Percentiles rank a stretch among this genome's conserved stretches.
Evolutionary conservation across 2,797 vertebrate genomes (phyloP).

Genomic region (Chiloscyllium punctatum): DNA sequence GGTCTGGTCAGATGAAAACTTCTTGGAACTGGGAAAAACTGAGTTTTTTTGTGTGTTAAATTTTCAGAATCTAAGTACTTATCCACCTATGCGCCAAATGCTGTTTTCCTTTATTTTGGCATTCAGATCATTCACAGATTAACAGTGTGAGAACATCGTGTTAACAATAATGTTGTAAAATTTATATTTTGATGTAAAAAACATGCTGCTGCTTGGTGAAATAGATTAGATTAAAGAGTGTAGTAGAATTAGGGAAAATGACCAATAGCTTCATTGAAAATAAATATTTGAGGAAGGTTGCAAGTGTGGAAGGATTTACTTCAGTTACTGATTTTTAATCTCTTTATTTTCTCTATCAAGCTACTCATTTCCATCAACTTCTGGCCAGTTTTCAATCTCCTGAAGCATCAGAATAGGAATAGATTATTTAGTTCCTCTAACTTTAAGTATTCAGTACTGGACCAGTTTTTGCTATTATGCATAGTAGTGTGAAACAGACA

Average conservation of each 20-base stretch:
- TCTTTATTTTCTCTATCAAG: too few relatives aligned
- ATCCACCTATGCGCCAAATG: not conserved
- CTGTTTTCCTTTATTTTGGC: not conserved
- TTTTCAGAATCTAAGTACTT: not conserved
- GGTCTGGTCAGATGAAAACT: not conserved
- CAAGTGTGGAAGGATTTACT: too few relatives aligned
- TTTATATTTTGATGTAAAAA: not conserved
- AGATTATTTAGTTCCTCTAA: too few relatives aligned
- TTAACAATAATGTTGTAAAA: not conserved
- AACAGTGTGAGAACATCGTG: not conserved
- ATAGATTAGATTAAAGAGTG: not conserved
- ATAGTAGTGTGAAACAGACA: too few relatives aligned
- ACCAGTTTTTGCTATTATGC: too few relatives aligned
- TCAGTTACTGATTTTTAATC: too few relatives aligned
- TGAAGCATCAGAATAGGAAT: too few relatives aligned
- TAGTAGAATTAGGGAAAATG: not conserved
- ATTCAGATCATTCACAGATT: not conserved
- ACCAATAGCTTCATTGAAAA: not conserved
- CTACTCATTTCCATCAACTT: too few relatives aligned
- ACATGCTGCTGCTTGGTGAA: not conserved
- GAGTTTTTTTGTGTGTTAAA: not conserved
- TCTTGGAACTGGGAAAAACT: not conserved
- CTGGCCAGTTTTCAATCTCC: too few relatives aligned
- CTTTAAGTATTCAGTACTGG: too few relatives aligned
- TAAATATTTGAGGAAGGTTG: not conserved